Evolutionary conservation across 2,113 vertebrate genomes (phyloP), one percentile per base, ranked within the genome.

Genomic region (Cynocephalus volans): DNA sequence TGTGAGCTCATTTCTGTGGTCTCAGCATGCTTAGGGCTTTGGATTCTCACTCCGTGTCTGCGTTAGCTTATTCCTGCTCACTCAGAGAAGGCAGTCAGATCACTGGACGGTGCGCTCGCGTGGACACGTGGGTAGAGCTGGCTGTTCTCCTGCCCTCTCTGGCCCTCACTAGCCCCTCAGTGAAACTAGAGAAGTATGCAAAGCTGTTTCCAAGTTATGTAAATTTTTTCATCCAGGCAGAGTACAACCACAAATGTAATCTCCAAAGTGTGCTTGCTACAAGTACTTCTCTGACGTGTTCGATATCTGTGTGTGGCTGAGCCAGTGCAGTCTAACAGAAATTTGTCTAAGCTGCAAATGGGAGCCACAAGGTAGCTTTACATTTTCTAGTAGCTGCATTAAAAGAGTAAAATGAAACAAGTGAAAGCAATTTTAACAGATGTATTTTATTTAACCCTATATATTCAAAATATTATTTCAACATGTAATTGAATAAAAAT

Each of bases 401-500:
- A 77, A 91, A 95, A 87, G 50, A 83, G 8, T 70, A 45, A 88
- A 85, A 65, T 76, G 65, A 84, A 84, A 82, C 5, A 82, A 72
- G 45, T 87, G 45, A 69, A 69, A 80, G 70, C 80, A 79, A 70
- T 94, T 79, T 96, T 95, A 58, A 67, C 45, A 70, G 4, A 6
- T 85, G 13, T 88, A 9, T 93, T 85, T 88, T 76, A 83, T 79
- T 76, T 93, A 76, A 65, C 41, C 18, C 31, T 69, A 5, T 28
- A 19, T 41, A 65, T 76, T 60, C 31, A 90, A 82, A 93, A 67
- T 41, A 73, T 33, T 18, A 87, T 72, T 94, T 96, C 10, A 54
- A 73, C 18, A 60, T 79, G 26, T 60, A 73, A 45, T 79, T 36
- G 77, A 64, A 69, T 77, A 36, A 56, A 76, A 86, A 73, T 77